These are phyloP conservation scores for Caenorhabditis japonica DNA, from an alignment of 2,888 invertebrate species.

Conservation along the genomic window DNA sequence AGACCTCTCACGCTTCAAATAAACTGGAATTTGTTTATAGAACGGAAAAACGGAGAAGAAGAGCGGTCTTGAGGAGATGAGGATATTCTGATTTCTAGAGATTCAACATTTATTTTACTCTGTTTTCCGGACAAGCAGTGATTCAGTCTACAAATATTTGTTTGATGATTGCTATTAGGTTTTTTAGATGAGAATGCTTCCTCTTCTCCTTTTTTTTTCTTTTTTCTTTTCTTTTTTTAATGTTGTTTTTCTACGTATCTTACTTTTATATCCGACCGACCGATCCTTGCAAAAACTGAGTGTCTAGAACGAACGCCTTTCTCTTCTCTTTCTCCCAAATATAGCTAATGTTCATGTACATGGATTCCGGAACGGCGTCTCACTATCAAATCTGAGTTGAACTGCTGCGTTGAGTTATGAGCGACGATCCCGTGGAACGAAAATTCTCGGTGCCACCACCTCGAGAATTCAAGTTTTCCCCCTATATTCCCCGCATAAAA, in stretches of 20 bases:
- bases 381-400: conserved; percentile 17
- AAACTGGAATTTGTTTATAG: conserved; percentile 35
- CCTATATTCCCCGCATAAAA: conserved; percentile 43
- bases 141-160: conserved; percentile 26
- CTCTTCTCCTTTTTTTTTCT: conserved; percentile 21
- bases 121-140: conserved; percentile 3
- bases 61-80: neutral
- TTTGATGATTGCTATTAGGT: conserved; percentile 52
- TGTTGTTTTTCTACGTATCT: neutral
- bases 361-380: conserved; percentile 32
- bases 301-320: too few species aligned
- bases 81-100: conserved; percentile 1
- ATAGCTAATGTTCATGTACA: conserved; percentile 40
- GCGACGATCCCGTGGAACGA: conserved; percentile 49
- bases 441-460: conserved; percentile 60
- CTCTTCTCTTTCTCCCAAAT: conserved; percentile 13
- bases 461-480: conserved; percentile 56
- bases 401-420: conserved; percentile 37
- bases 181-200: conserved; percentile 39
- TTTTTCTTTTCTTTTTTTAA: conserved; percentile 2
- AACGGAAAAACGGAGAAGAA: neutral
- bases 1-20: neutral
- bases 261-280: conserved; percentile 15
- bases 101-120: conserved; percentile 1
- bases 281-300: conserved; percentile 28